Base-by-base conservation (phyloP, 2,113 vertebrate genomes). In the Hippocampus comes region DNA sequence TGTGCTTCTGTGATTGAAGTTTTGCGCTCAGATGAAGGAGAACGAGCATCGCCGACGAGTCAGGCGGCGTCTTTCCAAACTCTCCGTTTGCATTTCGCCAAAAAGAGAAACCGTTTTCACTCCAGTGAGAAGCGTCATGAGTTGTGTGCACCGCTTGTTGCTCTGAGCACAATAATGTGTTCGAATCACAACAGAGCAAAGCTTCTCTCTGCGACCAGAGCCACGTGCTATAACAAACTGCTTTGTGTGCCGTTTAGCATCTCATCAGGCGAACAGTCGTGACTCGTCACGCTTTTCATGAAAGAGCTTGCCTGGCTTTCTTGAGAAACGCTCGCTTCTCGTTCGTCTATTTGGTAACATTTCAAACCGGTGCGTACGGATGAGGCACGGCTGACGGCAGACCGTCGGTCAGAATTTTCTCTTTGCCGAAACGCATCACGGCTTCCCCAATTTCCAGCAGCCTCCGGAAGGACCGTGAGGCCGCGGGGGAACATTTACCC, bases 371-470 rank as follows among this genome's bases (percentile, higher is more conserved):
- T 25, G 42, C 41, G 2, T 21, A 41, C 9, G 11, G 1, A 63
- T 17, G 25, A 18, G 59, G 21, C 34, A n/a, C 30, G 30, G 30
- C 82, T 86, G 75, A 81, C 23, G 51, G 61, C 79, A 80, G 78
- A 84, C 82, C 82, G 78, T 23, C 66, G 85, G 72, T 78, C 80
- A 87, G 87, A 86, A 88, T 87, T 87, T 84, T 68, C 88, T 79
- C 88, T 85, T 78, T 70, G 81, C 73, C 86, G 85, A 88, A 83
- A 87, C 84, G 88, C 78, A 88, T 86, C 89, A 88, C 34, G n/a
- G 79, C 81, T 84, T 88, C 70, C 59, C 4, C 61, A 77, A 73
- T 73, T 41, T 72, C 73, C 34, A 55, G 59, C 77, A 77, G 84
- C 81, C 78, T 72, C 51, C 4, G 72, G 78, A 77, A 67, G 79